A percentile compares a stretch with the other conserved stretches of the same genome.
Evolutionary conservation across 30 jellyfish, hydroid and myxozoan genomes (phyloP).

Genomic region (Aurelia sp.): DNA sequence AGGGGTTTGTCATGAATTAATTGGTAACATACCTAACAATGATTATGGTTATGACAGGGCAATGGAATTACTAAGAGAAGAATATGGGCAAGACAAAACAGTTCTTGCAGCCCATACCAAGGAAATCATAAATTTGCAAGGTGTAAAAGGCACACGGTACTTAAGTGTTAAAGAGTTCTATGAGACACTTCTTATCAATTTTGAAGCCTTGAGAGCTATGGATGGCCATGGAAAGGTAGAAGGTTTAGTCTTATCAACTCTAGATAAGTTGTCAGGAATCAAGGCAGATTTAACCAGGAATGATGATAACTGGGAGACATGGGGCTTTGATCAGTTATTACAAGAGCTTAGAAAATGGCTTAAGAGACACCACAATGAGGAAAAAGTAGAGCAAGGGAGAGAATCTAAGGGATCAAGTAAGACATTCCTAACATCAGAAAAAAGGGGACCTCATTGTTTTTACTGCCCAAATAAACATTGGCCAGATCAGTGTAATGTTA

Average conservation of each 20-base stretch:
- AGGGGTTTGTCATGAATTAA: too few relatives aligned
- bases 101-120: too few relatives aligned
- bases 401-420: slow-evolving; percentile 11
- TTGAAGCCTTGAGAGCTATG: too few relatives aligned
- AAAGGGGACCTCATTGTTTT: slow-evolving; percentile 53
- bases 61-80: too few relatives aligned
- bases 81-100: too few relatives aligned
- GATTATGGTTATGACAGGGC: too few relatives aligned
- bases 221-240: background rate
- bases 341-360: slow-evolving; percentile 55
- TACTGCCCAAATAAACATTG: slow-evolving; percentile 64
- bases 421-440: slow-evolving; percentile 24
- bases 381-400: slow-evolving; percentile 17
- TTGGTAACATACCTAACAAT: too few relatives aligned
- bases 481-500: slow-evolving; percentile 59
- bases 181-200: too few relatives aligned
- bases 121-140: too few relatives aligned
- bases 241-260: slow-evolving; percentile 30
- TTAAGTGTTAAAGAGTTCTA: too few relatives aligned
- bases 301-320: slow-evolving; percentile 55
- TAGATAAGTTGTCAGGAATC: slow-evolving; percentile 32
- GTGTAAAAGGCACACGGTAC: too few relatives aligned
- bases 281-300: slow-evolving; percentile 62
- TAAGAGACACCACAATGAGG: slow-evolving; percentile 28
- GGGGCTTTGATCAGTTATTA: slow-evolving; percentile 35